Percentiles rank a stretch among this genome's conserved stretches.
These are phyloP conservation scores for Galago senegalensis DNA, from an alignment of 2,797 vertebrate genomes.

Conservation along the genomic window DNA sequence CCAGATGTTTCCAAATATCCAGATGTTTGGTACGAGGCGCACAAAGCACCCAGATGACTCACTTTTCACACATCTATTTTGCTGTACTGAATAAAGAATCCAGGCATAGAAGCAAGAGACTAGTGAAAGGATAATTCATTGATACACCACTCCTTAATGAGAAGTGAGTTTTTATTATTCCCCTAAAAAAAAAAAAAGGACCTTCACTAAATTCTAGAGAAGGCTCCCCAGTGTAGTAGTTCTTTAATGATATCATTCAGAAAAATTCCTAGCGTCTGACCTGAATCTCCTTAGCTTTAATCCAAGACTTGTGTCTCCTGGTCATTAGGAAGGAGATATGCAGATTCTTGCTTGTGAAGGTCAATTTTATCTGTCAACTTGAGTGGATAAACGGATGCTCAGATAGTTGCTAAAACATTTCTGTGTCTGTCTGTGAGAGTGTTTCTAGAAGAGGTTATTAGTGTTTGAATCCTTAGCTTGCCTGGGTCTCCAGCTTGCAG, in stretches of 20 bases:
- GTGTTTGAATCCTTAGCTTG: neutral
- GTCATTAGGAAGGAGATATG: neutral
- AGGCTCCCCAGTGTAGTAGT: neutral
- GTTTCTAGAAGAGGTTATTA: neutral
- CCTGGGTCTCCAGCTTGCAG: neutral
- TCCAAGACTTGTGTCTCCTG: neutral
- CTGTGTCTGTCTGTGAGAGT: neutral
- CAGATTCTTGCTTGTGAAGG: neutral
- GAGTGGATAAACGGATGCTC: neutral
- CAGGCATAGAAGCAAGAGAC: constrained; percentile 21
- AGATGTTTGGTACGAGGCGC: constrained; percentile 74
- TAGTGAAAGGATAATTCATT: neutral
- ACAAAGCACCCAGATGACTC: constrained; percentile 36
- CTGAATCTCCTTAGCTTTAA: neutral
- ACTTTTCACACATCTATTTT: constrained; percentile 28
- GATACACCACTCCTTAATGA: neutral
- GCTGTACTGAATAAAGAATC: constrained; percentile 25
- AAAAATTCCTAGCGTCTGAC: neutral
- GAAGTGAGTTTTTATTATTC: constrained; percentile 43
- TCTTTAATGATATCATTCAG: neutral
- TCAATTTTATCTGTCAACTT: neutral
- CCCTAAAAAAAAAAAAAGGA: neutral
- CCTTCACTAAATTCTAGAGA: constrained; percentile 5
- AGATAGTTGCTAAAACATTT: neutral
- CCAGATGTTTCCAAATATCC: constrained; percentile 78